A percentile compares a stretch with the other conserved stretches of the same genome.
phyloP scores from a whole-genome alignment of 2,888 invertebrate genomes.

The Thymelicus sylvestris region DNA sequence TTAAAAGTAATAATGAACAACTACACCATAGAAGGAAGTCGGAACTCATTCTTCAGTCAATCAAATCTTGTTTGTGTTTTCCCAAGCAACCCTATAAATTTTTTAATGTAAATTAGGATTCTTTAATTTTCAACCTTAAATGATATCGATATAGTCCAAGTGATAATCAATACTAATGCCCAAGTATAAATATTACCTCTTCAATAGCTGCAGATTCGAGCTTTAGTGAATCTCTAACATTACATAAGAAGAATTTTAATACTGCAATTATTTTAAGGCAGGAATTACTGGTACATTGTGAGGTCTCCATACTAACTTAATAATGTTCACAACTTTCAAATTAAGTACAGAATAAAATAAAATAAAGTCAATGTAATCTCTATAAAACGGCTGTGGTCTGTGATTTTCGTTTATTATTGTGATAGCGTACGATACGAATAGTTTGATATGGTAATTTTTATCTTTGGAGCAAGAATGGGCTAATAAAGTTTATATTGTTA shows the following conservation, averaged over 20 bases:
- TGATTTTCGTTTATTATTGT: slow-evolving; percentile 23
- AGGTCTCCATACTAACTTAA: slow-evolving; percentile 25
- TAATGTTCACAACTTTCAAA: slow-evolving; percentile 32
- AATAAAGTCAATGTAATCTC: slow-evolving; percentile 27
- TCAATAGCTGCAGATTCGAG: background rate
- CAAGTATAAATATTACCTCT: no score
- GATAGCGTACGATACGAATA: background rate
- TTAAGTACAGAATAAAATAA: slow-evolving; percentile 15
- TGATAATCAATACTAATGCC: no score
- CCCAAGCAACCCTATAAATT: no score
- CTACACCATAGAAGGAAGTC: no score
- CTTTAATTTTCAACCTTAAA: no score
- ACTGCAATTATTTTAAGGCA: no score
- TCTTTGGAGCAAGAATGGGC: slow-evolving; percentile 21
- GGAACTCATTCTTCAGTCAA: no score
- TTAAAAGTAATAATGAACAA: no score
- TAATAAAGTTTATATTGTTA: slow-evolving; percentile 38
- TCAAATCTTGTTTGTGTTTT: no score
- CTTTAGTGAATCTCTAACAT: slow-evolving; percentile 6
- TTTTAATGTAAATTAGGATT: no score
- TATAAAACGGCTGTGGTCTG: slow-evolving; percentile 26
- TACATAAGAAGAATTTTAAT: no score
- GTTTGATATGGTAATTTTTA: slow-evolving; percentile 35
- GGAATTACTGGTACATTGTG: slow-evolving; percentile 8
- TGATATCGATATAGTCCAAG: no score